Evolutionary conservation across 2,113 vertebrate genomes (phyloP), one percentile per base, ranked within the genome.

Genomic region (Coregonus clupeaformis): DNA sequence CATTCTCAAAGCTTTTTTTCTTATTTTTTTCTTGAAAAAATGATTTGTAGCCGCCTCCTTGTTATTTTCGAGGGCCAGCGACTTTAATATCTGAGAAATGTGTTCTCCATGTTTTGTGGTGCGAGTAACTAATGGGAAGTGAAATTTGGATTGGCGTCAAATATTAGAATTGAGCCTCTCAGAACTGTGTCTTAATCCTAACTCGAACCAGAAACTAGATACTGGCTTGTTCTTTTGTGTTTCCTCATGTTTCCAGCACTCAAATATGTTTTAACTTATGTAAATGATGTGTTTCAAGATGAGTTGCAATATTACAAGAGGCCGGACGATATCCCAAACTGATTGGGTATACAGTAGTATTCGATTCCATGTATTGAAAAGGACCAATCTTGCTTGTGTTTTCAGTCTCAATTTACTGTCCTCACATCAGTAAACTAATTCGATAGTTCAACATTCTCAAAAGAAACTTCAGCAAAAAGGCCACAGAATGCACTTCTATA

Each of bases 1-100:
- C 42, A 52, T 68, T 60, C 29, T 16, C 65, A 69, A 73, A 45
- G 30, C 55, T 68, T 7, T 64, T 27, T 27, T 57, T 77, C 47
- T 62, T 45, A 18, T 7, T 65, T 74, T 76, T 85, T 72, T 55
- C 60, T 72, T 47, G 74, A 29, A 75, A 80, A 22, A 63, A 30
- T 73, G 72, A 86, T 90, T 87, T 73, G 77, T 79, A n/a, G 32
- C 24, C 68, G 72, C 76, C 70, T 80, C 82, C 47, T 65, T 52
- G 16, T 52, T 18, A 5, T 77, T 64, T 85, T 81, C 81, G 63
- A 80, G 76, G 57, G 74, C 76, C 76, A 81, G 71, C n/a, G 42
- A 77, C 27, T 82, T 71, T 72, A 86, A 83, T 84, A 82, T 85
- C 57, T 73, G 68, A 80, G 70, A 84, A 80, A 82, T 74, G 62